These are phyloP conservation scores for Magallana gigas DNA, from an alignment of 1,140 invertebrate genomes.

Conservation along the genomic window DNA sequence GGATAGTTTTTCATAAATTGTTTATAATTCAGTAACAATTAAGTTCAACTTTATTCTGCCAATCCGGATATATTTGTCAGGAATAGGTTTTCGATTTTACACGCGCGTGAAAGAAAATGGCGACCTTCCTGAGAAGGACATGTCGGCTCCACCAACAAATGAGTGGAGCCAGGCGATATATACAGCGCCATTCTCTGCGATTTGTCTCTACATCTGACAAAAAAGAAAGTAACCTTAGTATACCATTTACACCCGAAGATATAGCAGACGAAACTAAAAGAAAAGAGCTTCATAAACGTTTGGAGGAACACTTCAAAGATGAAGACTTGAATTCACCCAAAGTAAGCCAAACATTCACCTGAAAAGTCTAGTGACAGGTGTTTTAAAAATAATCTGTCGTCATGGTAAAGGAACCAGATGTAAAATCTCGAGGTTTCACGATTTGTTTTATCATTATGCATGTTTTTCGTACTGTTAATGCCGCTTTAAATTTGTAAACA, in stretches of 20 bases:
- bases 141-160: slow-evolving; percentile 23
- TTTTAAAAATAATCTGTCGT: no score
- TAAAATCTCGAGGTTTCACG: no score
- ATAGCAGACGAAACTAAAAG: slow-evolving; percentile 22
- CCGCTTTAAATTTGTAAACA: no score
- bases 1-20: no score
- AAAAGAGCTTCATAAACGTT: not conserved
- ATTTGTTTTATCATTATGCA: no score
- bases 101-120: not conserved
- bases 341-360: not conserved
- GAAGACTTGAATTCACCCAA: not conserved
- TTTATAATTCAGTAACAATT: no score
- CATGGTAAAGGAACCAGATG: no score
- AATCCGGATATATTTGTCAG: not conserved
- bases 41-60: no score
- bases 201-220: slow-evolving; percentile 8
- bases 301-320: slow-evolving; percentile 9
- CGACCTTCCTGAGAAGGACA: slow-evolving; percentile 30
- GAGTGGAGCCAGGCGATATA: slow-evolving; percentile 2
- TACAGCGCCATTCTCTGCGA: slow-evolving; percentile 16
- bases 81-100: not conserved
- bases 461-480: no score
- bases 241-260: not conserved
- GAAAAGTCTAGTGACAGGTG: no score
- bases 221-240: not conserved